Evolutionary conservation across 2,113 vertebrate species (phyloP).

Genomic region (Lepisosteus oculatus): DNA sequence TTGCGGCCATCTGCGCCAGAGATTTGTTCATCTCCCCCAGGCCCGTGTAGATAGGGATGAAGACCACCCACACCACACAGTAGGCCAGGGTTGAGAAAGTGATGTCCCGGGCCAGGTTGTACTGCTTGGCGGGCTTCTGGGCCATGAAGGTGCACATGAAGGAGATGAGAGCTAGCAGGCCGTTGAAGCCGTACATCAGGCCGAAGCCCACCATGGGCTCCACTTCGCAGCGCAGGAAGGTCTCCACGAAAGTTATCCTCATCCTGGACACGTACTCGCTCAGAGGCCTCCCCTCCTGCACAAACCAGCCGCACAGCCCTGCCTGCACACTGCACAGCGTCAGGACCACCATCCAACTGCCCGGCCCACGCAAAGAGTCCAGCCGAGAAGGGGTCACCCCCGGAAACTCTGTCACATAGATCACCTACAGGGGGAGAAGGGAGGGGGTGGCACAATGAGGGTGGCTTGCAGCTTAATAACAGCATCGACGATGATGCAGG

Average conservation of each 20-base stretch:
- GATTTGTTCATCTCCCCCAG: slow-evolving; percentile 42
- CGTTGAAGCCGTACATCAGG: slow-evolving; percentile 62
- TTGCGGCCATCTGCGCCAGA: slow-evolving; percentile 54
- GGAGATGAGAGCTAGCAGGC: slow-evolving; percentile 58
- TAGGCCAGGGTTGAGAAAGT: slow-evolving; percentile 71
- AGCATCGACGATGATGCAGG: no score
- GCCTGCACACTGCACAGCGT: slow-evolving; percentile 57
- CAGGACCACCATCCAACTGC: slow-evolving; percentile 54
- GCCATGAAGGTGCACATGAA: slow-evolving; percentile 89
- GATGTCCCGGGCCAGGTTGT: slow-evolving; percentile 77
- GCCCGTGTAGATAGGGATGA: slow-evolving; percentile 67
- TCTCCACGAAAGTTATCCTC: slow-evolving; percentile 49
- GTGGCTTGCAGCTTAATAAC: no score
- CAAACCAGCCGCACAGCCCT: slow-evolving; percentile 57
- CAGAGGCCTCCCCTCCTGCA: slow-evolving; percentile 33
- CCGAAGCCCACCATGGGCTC: slow-evolving; percentile 57
- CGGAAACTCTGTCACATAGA: slow-evolving; percentile 67
- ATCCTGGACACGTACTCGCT: slow-evolving; percentile 33
- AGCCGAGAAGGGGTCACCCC: slow-evolving; percentile 46
- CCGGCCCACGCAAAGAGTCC: slow-evolving; percentile 43
- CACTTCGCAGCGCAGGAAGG: slow-evolving; percentile 63
- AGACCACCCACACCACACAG: slow-evolving; percentile 74
- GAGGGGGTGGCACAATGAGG: not conserved
- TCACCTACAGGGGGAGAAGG: slow-evolving; percentile 56
- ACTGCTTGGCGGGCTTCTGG: slow-evolving; percentile 51